Evolutionary conservation across 1,140 invertebrate species (phyloP), one percentile per base, ranked within the genome.

Genomic region (Trichogramma pretiosum): DNA sequence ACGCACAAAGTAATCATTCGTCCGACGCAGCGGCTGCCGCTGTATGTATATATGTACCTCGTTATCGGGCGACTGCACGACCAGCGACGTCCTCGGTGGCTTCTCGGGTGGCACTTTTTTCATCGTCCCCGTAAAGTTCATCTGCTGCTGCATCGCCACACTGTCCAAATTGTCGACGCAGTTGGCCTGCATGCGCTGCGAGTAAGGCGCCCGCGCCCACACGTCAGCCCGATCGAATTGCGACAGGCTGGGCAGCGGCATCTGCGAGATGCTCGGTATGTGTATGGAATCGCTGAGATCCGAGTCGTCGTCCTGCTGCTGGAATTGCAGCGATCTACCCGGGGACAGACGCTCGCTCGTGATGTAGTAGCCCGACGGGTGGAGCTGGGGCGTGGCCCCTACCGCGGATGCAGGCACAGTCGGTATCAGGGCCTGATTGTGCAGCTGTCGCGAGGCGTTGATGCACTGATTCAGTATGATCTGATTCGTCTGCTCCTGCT

Each of bases 71-170:
- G 65, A 68, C 37, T 71, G 68, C 42, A 67, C 58, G 53, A 68
- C 70, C 33, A 69, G 60, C 1, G 68, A 71, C 2, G 67, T 70
- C 52, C 70, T 67, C n/a, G 70, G 70, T 24, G 70, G 70, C 46
- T 72, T 72, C 46, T 72, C 70, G 0, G 70, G 70, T 5, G 70
- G 68, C 21, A 72, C 60, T 37, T 71, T 72, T 55, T 71, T 72
- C 46, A 72, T 47, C 0, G 68, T 70, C 4, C 68, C 68, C 3
- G 67, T 63, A 44, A 70, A 64, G 19, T 60, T 61, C 0, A 55
- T 22, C 38, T 38, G 33, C 33, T 30, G 23, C 17, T 61, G 51
- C 44, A 52, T 47, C 37, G 48, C 55, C 23, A 30, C 40, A 7
- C 53, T 46, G 23, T 69, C 65, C 43, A 58, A 44, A 22, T 62